Evolutionary conservation across 2,888 invertebrate species (phyloP).

Genomic region (Drosophila melanosoma): DNA sequence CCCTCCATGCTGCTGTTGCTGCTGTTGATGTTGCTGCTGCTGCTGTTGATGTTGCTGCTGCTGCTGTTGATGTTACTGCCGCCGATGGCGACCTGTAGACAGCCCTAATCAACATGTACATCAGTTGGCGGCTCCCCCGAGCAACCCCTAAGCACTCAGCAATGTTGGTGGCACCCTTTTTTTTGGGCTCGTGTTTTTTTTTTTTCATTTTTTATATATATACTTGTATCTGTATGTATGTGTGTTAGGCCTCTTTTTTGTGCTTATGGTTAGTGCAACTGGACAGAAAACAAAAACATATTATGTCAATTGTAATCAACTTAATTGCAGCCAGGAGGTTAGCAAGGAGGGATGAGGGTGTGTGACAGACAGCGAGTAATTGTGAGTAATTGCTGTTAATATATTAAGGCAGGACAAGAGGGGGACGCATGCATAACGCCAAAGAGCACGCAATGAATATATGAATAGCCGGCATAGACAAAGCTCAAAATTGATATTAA

Average conservation of each 20-base stretch:
- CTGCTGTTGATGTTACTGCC: conserved; percentile 15
- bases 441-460: conserved; percentile 71
- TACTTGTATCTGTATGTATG: not conserved
- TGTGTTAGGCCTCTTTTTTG: not conserved
- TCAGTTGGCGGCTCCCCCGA: conserved; percentile 24
- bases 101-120: conserved; percentile 57
- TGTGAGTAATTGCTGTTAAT: conserved; percentile 79
- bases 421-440: conserved; percentile 65
- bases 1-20: not conserved
- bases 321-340: conserved; percentile 65
- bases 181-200: conserved; percentile 29
- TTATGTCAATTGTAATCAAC: conserved; percentile 69
- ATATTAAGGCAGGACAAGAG: conserved; percentile 58
- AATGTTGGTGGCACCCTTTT: conserved; percentile 37
- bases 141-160: conserved; percentile 10
- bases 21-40: no score
- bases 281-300: conserved; percentile 20
- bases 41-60: not conserved
- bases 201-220: not conserved
- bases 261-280: conserved; percentile 19
- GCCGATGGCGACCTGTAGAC: conserved; percentile 25
- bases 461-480: conserved; percentile 65
- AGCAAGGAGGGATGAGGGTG: not conserved
- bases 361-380: conserved; percentile 56
- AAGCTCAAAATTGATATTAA: conserved; percentile 79